These are phyloP conservation scores for Pteromalus puparum DNA, from an alignment of 1,140 invertebrate genomes.

Conservation along the genomic window DNA sequence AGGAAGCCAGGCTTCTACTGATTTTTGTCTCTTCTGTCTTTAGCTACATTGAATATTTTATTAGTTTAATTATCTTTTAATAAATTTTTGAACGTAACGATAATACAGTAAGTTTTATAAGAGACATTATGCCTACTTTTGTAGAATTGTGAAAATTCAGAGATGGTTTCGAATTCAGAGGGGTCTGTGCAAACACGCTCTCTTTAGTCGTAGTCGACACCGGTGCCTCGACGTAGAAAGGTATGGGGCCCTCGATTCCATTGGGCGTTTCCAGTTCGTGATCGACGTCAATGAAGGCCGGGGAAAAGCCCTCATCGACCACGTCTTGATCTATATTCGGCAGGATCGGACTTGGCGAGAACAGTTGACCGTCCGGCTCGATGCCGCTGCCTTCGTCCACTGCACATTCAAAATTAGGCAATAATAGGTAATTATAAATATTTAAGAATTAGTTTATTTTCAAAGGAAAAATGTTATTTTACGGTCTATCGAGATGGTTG, in stretches of 20 bases:
- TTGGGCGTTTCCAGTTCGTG: constrained; percentile 78
- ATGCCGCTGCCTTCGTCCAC: constrained; percentile 37
- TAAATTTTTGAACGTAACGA: no score
- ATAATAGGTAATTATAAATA: not conserved
- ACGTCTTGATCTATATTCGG: constrained; percentile 19
- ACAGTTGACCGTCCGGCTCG: constrained; percentile 28
- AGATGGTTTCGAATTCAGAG: not conserved
- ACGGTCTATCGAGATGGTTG: not conserved
- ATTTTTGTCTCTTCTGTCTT: not conserved
- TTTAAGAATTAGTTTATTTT: not conserved
- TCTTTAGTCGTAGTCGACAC: not conserved
- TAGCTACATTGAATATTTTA: not conserved
- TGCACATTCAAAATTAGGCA: not conserved
- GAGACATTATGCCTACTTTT: not conserved
- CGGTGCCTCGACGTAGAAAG: constrained; percentile 71
- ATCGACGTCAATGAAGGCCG: constrained; percentile 73
- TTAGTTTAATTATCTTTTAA: not conserved
- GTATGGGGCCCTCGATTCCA: constrained; percentile 77
- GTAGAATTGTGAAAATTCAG: not conserved
- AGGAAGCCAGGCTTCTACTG: constrained; percentile 50
- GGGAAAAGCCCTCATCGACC: constrained; percentile 50
- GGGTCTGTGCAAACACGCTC: not conserved
- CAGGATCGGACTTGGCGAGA: constrained; percentile 4
- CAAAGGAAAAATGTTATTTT: not conserved
- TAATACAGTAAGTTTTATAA: no score